Evolutionary conservation across 2,888 invertebrate genomes (phyloP).

Genomic region (Antheraea assamensis): DNA sequence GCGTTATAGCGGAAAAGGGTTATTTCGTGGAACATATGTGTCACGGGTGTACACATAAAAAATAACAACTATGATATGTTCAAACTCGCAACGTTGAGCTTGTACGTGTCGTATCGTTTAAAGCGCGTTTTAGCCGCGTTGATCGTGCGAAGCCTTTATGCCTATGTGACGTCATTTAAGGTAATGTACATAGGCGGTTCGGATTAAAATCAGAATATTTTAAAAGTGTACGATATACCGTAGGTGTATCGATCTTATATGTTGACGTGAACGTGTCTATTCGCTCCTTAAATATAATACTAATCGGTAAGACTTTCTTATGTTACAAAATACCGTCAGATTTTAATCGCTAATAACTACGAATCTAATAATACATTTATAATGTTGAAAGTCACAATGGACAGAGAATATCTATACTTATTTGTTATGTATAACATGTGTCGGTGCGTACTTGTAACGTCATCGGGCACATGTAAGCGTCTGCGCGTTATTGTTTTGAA

Average conservation of each 20-base stretch:
- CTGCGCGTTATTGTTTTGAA: too few species aligned
- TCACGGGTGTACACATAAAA: conserved; percentile 38
- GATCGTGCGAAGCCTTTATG: conserved; percentile 16
- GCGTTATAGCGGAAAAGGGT: conserved; percentile 30
- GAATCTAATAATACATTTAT: too few species aligned
- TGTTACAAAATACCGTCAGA: too few species aligned
- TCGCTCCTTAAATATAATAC: too few species aligned
- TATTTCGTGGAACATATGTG: conserved; percentile 32
- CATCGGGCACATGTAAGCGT: too few species aligned
- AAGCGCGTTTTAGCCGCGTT: conserved; percentile 3
- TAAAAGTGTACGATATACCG: neutral
- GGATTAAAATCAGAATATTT: neutral
- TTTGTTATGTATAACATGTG: too few species aligned
- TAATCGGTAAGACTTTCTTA: too few species aligned
- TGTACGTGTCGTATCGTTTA: conserved; percentile 21
- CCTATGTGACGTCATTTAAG: conserved; percentile 10
- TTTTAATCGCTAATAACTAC: too few species aligned
- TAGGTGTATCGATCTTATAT: neutral
- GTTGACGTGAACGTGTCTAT: too few species aligned
- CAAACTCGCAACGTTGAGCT: conserved; percentile 31
- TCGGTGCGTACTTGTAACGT: too few species aligned
- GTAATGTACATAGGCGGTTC: neutral
- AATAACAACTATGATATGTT: conserved; percentile 34
- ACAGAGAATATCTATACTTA: too few species aligned
- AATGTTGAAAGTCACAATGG: too few species aligned